Evolutionary conservation across 2,888 invertebrate genomes (phyloP).

Genomic region (Orthosia gracilis): DNA sequence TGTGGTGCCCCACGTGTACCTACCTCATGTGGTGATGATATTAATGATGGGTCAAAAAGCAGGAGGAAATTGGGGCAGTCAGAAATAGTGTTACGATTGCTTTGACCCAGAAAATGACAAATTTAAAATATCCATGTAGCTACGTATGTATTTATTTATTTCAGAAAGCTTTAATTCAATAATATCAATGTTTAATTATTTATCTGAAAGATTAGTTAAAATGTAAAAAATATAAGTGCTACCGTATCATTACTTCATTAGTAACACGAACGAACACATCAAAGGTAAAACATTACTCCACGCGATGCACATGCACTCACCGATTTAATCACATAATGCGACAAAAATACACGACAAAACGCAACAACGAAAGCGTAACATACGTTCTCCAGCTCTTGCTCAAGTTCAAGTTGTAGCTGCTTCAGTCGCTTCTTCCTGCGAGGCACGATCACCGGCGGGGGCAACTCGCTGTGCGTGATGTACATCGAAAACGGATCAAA

Average conservation of each 20-base stretch:
- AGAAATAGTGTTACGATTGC: conserved; percentile 3
- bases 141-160: neutral
- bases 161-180: neutral
- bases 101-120: conserved; percentile 11
- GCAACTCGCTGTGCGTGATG: conserved; percentile 84
- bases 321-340: conserved; percentile 67
- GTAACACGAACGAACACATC: conserved; percentile 40
- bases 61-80: conserved; percentile 1
- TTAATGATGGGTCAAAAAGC: neutral
- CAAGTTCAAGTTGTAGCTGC: conserved; percentile 83
- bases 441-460: conserved; percentile 86
- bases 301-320: conserved; percentile 65
- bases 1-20: conserved; percentile 15
- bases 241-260: conserved; percentile 11
- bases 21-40: neutral
- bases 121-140: neutral
- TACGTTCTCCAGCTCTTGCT: conserved; percentile 74
- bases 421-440: conserved; percentile 88
- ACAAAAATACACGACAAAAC: conserved; percentile 53
- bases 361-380: conserved; percentile 64
- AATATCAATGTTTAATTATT: conserved; percentile 2
- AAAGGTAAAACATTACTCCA: conserved; percentile 44
- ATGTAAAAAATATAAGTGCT: neutral
- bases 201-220: neutral
- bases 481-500: conserved; percentile 89